Conservation (phyloP, 1,140 invertebrate genomes). For the Dreissena polymorpha region DNA sequence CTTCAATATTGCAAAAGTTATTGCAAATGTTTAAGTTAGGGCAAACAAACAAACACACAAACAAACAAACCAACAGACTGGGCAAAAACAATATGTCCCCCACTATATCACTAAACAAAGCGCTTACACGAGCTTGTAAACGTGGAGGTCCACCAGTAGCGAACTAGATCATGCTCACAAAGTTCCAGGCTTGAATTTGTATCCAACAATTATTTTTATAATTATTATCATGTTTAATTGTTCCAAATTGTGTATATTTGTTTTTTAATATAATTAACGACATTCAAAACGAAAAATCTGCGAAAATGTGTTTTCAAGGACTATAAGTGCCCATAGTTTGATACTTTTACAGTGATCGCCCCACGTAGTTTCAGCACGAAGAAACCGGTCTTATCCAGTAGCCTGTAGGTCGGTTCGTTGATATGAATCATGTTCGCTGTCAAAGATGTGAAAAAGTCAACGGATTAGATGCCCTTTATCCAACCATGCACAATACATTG, state of each 20-base stretch:
- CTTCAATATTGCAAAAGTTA: no score
- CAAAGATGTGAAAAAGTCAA: not conserved
- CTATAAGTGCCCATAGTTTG: no score
- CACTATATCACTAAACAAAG: no score
- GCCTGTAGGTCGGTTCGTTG: slow-evolving; percentile 30
- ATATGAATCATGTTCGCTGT: slow-evolving; percentile 46
- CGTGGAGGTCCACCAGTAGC: no score
- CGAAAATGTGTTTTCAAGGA: not conserved
- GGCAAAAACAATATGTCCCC: no score
- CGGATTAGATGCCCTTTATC: not conserved
- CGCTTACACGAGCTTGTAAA: no score
- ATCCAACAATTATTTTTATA: not conserved
- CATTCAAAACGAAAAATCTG: not conserved
- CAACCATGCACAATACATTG: not conserved
- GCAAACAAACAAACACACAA: no score
- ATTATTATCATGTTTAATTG: not conserved
- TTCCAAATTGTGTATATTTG: not conserved
- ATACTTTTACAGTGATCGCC: slow-evolving; percentile 18
- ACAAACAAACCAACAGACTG: no score
- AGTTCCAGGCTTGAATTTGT: not conserved
- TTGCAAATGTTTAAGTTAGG: no score
- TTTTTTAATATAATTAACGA: not conserved
- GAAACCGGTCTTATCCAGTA: slow-evolving; percentile 12
- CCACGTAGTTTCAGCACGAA: slow-evolving; percentile 20
- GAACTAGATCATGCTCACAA: not conserved